A percentile compares a stretch with the other conserved stretches of the same genome.
Evolutionary conservation across 2,888 invertebrate genomes (phyloP).

Genomic region (Coremacera marginata): DNA sequence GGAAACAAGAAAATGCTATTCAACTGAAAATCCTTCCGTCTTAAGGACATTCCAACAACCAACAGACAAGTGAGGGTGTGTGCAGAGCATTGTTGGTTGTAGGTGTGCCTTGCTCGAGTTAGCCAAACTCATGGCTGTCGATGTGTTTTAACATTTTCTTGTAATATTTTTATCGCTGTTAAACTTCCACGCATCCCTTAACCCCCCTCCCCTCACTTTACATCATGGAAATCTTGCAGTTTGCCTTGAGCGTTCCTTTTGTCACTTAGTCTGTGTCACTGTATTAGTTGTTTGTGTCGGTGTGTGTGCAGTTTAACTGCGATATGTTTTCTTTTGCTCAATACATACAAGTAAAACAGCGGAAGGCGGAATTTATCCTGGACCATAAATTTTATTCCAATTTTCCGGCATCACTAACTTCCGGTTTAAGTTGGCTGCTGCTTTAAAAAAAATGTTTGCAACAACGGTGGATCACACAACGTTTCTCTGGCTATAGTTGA

Average conservation of each 20-base stretch:
- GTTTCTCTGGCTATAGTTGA: neutral
- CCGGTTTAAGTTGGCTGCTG: constrained; percentile 25
- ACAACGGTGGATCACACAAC: neutral
- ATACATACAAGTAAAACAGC: constrained; percentile 12
- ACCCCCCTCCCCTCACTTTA: neutral
- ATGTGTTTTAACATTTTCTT: constrained; percentile 38
- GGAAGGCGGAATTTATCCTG: constrained; percentile 53
- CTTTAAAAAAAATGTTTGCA: constrained; percentile 26
- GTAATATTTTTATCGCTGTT: neutral
- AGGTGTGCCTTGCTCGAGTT: neutral
- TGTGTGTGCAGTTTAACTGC: constrained; percentile 4
- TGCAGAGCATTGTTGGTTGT: neutral
- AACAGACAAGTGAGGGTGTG: neutral
- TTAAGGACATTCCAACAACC: constrained; percentile 24
- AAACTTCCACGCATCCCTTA: neutral
- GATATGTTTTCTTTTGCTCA: constrained; percentile 5
- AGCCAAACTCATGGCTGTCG: constrained; percentile 30
- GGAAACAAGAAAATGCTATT: constrained; percentile 44
- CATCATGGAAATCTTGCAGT: neutral
- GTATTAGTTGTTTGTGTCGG: neutral
- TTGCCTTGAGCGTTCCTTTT: constrained; percentile 6
- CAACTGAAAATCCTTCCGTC: constrained; percentile 44
- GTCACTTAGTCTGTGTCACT: neutral
- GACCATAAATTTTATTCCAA: constrained; percentile 56
- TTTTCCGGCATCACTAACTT: constrained; percentile 41